Evolutionary conservation across 2,797 vertebrate genomes (phyloP), one percentile per base, ranked within the genome.

Genomic region (Pangasius larnaudii): DNA sequence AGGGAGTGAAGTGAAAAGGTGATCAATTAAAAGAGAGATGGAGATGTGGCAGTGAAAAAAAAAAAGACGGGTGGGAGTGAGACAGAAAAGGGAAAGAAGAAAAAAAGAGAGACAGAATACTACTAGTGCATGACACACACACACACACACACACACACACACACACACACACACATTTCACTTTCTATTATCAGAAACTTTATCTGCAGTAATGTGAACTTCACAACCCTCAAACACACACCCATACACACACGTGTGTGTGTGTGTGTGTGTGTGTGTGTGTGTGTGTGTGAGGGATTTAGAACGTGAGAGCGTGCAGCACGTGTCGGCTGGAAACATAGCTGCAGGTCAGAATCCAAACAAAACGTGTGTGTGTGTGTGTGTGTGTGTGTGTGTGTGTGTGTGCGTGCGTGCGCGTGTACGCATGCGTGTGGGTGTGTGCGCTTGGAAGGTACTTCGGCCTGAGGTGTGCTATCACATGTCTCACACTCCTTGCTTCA

Each of bases 321-420:
- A 84, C 63, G 82, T 65, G 61, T 83, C 46, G 11, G n/a, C 46
- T 71, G 67, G 65, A 39, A 81, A 59, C 56, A 81, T 61, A 59
- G 78, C 78, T 39, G 56, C 36, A 81, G 78, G 56, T 61, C 78
- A 59, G 53, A 81, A 81, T 59, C 56, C 56, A 81, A 59, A 81
- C 33, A 56, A 33, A 56, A 5, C 46, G 58, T 82, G 27, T 42
- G 58, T 63, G 79, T 53, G 46, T 56, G n/a, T 56, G 53, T 53
- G 46, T 18, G 65, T 63, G 79, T 53, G 46, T 56, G n/a, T 56
- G 53, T 53, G 46, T 18, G 65, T 13, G 27, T 71, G 67, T 39
- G 39, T 81, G 22, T 39, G 53, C 24, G 53, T 27, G 72, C n/a
- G 42, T 51, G 75, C 27, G 39, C 1, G 61, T 65, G 59, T 5